phyloP scores from a whole-genome alignment of 2,888 invertebrate species.

The Catocala nupta region DNA sequence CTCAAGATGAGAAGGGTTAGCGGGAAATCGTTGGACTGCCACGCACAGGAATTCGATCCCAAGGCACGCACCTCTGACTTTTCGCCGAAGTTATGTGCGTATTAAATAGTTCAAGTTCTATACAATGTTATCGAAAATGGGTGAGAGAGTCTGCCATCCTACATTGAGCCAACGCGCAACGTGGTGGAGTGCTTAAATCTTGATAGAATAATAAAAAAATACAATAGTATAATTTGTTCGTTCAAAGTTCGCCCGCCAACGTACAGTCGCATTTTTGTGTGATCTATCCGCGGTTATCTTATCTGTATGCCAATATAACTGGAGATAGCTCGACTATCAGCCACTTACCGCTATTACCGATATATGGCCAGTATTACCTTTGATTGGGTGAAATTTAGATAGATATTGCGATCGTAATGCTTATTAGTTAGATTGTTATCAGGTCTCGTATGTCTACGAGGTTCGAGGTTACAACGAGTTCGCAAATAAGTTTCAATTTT shows the following conservation, averaged over 20 bases:
- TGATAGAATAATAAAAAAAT: neutral
- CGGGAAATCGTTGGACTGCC: too few species aligned
- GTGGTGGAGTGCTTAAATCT: too few species aligned
- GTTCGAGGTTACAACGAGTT: too few species aligned
- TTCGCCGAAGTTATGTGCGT: too few species aligned
- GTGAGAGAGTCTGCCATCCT: too few species aligned
- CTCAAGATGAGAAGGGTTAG: too few species aligned
- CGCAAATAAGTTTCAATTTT: too few species aligned
- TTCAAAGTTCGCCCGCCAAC: neutral
- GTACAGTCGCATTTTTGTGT: constrained; percentile 34
- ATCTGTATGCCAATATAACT: constrained; percentile 50
- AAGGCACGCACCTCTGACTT: too few species aligned
- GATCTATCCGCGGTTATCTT: constrained; percentile 43
- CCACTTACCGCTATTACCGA: constrained; percentile 59
- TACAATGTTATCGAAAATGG: too few species aligned
- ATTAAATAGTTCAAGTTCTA: too few species aligned
- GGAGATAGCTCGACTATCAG: constrained; percentile 51
- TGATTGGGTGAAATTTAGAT: constrained; percentile 48
- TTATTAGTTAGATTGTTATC: neutral
- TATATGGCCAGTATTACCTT: constrained; percentile 48
- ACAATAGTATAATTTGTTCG: neutral
- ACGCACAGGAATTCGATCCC: too few species aligned
- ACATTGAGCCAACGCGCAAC: too few species aligned
- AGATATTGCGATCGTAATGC: neutral
- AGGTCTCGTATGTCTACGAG: neutral